These are phyloP conservation scores for Actinernus sp. DNA, from an alignment of 92 coral and sea anemone genomes.

Conservation along the genomic window DNA sequence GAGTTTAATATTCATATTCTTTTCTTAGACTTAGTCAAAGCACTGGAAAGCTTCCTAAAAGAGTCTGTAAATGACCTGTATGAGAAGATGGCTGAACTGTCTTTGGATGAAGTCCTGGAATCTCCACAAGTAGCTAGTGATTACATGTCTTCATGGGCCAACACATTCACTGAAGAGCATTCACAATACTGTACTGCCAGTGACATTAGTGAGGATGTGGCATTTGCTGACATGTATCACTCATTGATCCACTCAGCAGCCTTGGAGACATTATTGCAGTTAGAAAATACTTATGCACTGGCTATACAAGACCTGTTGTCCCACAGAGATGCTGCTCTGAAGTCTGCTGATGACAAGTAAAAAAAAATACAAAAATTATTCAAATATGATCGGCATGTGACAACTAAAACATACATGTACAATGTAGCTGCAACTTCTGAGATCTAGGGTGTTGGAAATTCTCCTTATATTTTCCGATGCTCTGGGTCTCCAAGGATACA, in stretches of 20 bases:
- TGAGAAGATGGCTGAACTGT: constrained; percentile 73
- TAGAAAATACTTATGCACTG: constrained; percentile 95
- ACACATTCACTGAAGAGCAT: constrained; percentile 92
- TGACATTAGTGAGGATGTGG: constrained; percentile 86
- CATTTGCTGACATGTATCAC: constrained; percentile 95
- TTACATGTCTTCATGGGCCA: constrained; percentile 74
- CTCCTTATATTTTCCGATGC: too few species aligned
- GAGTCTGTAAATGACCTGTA: constrained; percentile 51
- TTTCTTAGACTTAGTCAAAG: too few species aligned
- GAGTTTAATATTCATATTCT: too few species aligned
- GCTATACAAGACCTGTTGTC: constrained; percentile 86
- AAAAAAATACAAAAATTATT: too few species aligned
- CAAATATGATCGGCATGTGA: too few species aligned
- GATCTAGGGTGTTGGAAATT: too few species aligned
- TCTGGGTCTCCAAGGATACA: too few species aligned
- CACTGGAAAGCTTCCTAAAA: constrained; percentile 66
- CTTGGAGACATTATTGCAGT: constrained; percentile 90
- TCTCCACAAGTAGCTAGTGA: constrained; percentile 64
- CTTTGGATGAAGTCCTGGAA: constrained; percentile 59
- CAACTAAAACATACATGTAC: too few species aligned
- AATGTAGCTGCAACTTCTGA: too few species aligned
- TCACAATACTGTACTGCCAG: constrained; percentile 77
- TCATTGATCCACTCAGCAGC: constrained; percentile 94
- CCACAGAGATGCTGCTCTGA: constrained; percentile 78
- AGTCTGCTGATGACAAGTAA: constrained; percentile 88